Percentiles rank a stretch among this genome's conserved stretches.
Conservation (phyloP, 2,888 invertebrate species). For the Drosophila nigritarsus region DNA sequence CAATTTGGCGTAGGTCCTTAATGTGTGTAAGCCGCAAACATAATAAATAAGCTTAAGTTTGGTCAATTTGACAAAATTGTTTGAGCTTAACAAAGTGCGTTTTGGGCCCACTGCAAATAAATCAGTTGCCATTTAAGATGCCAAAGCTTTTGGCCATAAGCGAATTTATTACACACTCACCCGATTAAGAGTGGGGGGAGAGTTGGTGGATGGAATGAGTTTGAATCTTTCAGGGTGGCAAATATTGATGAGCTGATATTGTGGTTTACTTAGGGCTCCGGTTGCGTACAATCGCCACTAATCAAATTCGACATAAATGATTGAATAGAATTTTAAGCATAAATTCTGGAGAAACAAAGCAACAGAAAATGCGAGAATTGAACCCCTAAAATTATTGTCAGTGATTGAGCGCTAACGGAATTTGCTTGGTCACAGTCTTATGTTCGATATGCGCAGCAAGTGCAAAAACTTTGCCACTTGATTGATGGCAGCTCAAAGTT, state of each 20-base stretch:
- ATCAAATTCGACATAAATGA: conserved; percentile 81
- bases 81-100: conserved; percentile 69
- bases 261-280: conserved; percentile 48
- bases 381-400: conserved; percentile 54
- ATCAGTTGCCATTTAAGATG: conserved; percentile 78
- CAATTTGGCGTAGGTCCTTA: conserved; percentile 67
- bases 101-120: conserved; percentile 54
- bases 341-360: conserved; percentile 40
- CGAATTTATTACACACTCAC: conserved; percentile 72
- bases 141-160: conserved; percentile 68
- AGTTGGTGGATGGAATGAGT: background rate
- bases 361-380: background rate
- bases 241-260: conserved; percentile 67
- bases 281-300: conserved; percentile 53
- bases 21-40: conserved; percentile 78
- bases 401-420: conserved; percentile 64
- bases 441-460: conserved; percentile 55
- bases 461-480: conserved; percentile 47
- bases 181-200: conserved; percentile 15
- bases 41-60: conserved; percentile 81
- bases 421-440: conserved; percentile 38
- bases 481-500: conserved; percentile 67
- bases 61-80: conserved; percentile 81
- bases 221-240: conserved; percentile 18
- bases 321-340: conserved; percentile 77